A percentile compares a stretch with the other conserved stretches of the same genome.
phyloP scores from a whole-genome alignment of 2,113 vertebrate genomes.

The Lathamus discolor region DNA sequence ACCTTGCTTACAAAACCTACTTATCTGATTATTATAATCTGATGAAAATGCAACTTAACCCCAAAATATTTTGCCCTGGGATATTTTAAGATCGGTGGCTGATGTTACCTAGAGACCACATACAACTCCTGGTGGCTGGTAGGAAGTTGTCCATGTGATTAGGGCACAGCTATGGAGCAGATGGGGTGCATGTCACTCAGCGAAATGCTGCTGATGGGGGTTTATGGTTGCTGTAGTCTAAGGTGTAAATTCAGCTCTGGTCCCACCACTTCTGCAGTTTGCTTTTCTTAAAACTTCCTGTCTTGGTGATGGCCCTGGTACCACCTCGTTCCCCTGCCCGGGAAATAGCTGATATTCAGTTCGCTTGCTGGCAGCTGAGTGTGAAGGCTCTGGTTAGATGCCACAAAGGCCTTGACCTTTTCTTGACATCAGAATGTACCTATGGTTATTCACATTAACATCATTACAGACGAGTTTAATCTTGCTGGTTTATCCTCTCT shows the following conservation, averaged over 20 bases:
- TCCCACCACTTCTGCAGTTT: neutral
- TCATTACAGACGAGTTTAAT: neutral
- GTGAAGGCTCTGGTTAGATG: neutral
- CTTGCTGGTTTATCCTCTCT: neutral
- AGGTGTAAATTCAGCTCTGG: neutral
- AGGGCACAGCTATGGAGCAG: neutral
- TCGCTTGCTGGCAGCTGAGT: rapidly evolving
- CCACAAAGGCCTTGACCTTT: neutral
- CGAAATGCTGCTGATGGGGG: neutral
- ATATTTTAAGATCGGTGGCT: neutral
- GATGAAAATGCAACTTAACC: neutral
- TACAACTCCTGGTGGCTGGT: neutral
- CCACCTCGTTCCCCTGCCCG: neutral
- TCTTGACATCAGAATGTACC: neutral
- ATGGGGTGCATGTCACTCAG: neutral
- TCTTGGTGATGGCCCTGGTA: neutral
- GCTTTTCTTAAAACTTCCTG: neutral
- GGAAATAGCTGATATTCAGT: rapidly evolving
- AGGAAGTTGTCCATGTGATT: neutral
- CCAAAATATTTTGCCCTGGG: conserved; percentile 2
- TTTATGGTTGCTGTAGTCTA: neutral
- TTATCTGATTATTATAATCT: conserved; percentile 22
- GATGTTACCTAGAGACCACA: neutral
- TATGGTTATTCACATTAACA: neutral
- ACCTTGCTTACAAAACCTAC: neutral